Evolutionary conservation across 2,797 vertebrate species (phyloP), one percentile per base, ranked within the genome.

Genomic region (Gymnodraco acuticeps): DNA sequence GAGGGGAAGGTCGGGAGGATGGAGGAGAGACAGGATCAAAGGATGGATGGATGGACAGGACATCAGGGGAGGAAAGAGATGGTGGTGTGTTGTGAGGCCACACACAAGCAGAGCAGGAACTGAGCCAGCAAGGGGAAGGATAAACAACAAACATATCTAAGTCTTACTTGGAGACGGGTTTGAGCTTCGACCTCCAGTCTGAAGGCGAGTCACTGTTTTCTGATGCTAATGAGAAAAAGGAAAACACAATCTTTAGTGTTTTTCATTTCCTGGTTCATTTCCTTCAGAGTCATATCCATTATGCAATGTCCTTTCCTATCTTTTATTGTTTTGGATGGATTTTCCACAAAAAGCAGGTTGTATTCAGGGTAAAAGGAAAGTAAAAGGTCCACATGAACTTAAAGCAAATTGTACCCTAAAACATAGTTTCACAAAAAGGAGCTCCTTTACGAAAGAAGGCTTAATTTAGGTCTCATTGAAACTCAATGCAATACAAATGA

Each of bases 161-260:
- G 52, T 77, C 95, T 92, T 90, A 96, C 95, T 92, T 94, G 45
- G 90, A 73, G 69, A 97, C 78, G 0, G 97, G 96, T 77, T 96
- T 99, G 78, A 99, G 81, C 17, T 41, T 95, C 1, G 94, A 90
- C 80, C 97, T 95, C 98, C 98, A 99, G 2, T 94, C 95, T 5
- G 93, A 89, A 0, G 97, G 97, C 27, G 87, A 75, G 3, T 83
- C 90, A 6, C 14, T 38, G 0, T 48, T 86, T 45, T 92, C 93
- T 87, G 73, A 78, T 8, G 56, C 83, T 81, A 56, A 2, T 38
- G 54, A 60, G 10, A 46, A 47, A 27, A 59, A 70, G 65, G 2
- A 54, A 19, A 70, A 62, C 20, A 2, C 0, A 23, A 43, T 31
- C 4, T 43, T 77, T 2, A 67, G 19, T 16, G 31, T 43, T 61